Conservation (phyloP, 2,888 invertebrate genomes). For the Arctia plantaginis region DNA sequence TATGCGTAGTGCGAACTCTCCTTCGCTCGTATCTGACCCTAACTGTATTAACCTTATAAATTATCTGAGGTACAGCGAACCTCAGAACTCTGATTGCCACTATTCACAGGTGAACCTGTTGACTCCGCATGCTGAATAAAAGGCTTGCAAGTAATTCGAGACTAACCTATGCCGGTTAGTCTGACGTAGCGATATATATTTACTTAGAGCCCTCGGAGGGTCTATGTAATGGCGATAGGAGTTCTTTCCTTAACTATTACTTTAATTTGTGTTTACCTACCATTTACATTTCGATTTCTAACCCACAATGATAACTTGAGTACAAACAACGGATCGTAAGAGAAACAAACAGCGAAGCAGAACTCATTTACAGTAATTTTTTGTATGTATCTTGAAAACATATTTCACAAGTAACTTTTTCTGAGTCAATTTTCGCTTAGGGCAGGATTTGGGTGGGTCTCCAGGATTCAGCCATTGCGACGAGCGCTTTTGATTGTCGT, state of each 20-base stretch:
- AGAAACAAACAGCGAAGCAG: too few species aligned
- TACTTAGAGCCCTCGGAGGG: background rate
- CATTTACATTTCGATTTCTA: background rate
- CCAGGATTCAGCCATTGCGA: too few species aligned
- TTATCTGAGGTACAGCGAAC: background rate
- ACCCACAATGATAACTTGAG: background rate
- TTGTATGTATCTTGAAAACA: too few species aligned
- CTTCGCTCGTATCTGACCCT: background rate
- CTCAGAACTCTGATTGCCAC: conserved; percentile 2
- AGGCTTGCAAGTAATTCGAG: background rate
- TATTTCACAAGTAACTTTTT: too few species aligned
- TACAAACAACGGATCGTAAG: background rate
- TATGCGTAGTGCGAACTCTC: background rate
- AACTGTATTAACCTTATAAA: conserved; percentile 13
- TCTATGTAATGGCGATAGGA: background rate
- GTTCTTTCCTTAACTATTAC: background rate
- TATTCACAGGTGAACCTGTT: conserved; percentile 8
- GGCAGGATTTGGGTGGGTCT: too few species aligned
- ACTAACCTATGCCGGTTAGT: background rate
- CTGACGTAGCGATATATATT: background rate
- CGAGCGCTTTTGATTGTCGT: too few species aligned
- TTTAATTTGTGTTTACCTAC: background rate
- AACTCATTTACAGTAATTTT: too few species aligned
- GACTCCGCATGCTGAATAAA: background rate
- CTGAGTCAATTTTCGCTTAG: too few species aligned